Evolutionary conservation across 2,888 invertebrate genomes (phyloP), one percentile per base, ranked within the genome.

Genomic region (Eudemis profundana): DNA sequence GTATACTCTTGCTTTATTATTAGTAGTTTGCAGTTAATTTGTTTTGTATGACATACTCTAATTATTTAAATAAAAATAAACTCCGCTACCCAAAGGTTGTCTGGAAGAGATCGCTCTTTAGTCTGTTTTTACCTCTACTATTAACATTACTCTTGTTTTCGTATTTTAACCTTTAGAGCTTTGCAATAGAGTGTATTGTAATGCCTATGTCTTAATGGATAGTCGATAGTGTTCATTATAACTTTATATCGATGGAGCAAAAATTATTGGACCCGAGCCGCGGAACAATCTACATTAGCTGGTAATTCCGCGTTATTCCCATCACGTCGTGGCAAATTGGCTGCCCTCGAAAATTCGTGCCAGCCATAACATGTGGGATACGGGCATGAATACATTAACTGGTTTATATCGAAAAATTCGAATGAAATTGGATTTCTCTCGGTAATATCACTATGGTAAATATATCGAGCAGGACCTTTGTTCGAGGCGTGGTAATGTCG

Each of bases 251-350:
- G 42, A 51, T 44, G n/a, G 7, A 53, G 51, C 15, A 44, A 61
- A 50, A 27, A 29, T 23, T 27, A 53, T 44, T 42, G 61, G n/a
- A 23, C 27, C 27, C 61, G 79, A 76, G 73, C 76, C 70, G 70
- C 69, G 78, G 74, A 80, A 78, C 81, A 67, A 72, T 72, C 72
- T 72, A 75, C 74, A 75, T 77, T 81, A 80, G 76, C 78, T 69
- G 72, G 76, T 79, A 79, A 83, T 80, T 77, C 71, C 64, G 63
- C 70, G 69, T 76, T 77, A 84, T 83, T 84, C 83, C 71, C 75
- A 79, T 79, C 83, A 83, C 83, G 79, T 82, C 72, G 73, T 72
- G 75, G 76, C 80, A 84, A 84, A 85, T 84, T 84, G 82, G 78
- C 72, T 74, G 74, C 78, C 76, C 77, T 73, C 77, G 72, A 78